These are phyloP conservation scores for Aurelia sp. DNA, from an alignment of 30 jellyfish, hydroid and myxozoan species.

Conservation along the genomic window DNA sequence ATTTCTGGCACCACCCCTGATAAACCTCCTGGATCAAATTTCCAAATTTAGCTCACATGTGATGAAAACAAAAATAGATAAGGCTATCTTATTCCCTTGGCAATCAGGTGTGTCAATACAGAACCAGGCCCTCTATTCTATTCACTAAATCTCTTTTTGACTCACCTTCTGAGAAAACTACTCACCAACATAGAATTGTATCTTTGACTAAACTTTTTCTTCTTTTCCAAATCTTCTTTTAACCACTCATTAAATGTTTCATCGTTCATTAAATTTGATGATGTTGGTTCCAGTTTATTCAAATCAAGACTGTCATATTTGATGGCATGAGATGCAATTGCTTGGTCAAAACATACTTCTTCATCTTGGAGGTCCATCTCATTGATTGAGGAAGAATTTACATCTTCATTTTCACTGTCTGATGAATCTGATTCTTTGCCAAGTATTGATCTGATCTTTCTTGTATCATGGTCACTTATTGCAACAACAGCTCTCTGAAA, in stretches of 20 bases:
- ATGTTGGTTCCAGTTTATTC: conserved; percentile 13
- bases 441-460: conserved; percentile 36
- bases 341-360: conserved; percentile 63
- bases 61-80: too few relatives aligned
- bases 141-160: too few relatives aligned
- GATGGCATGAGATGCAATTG: conserved; percentile 20
- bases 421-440: conserved; percentile 37
- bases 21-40: too few relatives aligned
- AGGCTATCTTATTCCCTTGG: too few relatives aligned
- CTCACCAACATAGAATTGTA: conserved; percentile 58
- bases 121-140: too few relatives aligned
- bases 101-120: too few relatives aligned
- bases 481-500: conserved; percentile 68
- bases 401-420: conserved; percentile 12
- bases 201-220: conserved; percentile 9
- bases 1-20: too few relatives aligned
- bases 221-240: conserved; percentile 22
- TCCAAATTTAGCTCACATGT: too few relatives aligned
- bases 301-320: neutral
- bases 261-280: conserved; percentile 24
- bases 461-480: conserved; percentile 56
- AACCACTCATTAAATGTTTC: conserved; percentile 24
- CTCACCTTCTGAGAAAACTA: too few relatives aligned
- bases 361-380: conserved; percentile 19
- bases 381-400: neutral